A percentile compares a stretch with the other conserved stretches of the same genome.
Evolutionary conservation across 2,113 vertebrate species (phyloP).

Genomic region (Rhea americana): DNA sequence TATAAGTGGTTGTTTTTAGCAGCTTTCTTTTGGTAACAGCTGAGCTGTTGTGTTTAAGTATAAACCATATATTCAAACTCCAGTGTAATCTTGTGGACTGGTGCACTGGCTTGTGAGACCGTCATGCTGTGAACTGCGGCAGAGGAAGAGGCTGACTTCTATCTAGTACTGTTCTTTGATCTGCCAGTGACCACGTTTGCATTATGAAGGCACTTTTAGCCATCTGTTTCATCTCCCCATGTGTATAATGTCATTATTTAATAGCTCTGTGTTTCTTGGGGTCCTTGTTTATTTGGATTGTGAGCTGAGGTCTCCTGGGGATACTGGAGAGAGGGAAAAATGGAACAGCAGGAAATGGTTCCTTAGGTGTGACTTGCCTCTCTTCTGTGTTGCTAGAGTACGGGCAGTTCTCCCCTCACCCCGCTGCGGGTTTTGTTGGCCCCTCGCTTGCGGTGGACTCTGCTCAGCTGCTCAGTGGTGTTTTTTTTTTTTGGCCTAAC

Average conservation of each 20-base stretch:
- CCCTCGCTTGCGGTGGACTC: background rate
- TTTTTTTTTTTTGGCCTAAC: background rate
- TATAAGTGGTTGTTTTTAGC: background rate
- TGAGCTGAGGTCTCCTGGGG: background rate
- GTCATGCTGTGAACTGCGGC: background rate
- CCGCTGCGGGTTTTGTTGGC: background rate
- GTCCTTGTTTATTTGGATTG: background rate
- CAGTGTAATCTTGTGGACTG: rapidly evolving
- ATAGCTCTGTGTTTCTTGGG: background rate
- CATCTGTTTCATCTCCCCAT: background rate
- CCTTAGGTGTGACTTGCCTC: background rate
- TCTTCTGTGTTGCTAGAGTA: rapidly evolving
- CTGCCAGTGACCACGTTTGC: rapidly evolving
- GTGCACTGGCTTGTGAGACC: background rate
- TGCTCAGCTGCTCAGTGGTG: conserved; percentile 2
- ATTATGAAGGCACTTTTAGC: rapidly evolving
- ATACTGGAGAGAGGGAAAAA: background rate
- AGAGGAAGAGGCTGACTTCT: background rate
- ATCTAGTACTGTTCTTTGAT: background rate
- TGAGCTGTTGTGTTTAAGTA: rapidly evolving
- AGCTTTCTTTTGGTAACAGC: background rate
- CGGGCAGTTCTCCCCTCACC: background rate
- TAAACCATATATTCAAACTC: background rate
- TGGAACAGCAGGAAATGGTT: background rate
- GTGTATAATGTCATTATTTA: background rate